phyloP scores from a whole-genome alignment of 2,113 vertebrate species.

The Corydoras sp. region DNA sequence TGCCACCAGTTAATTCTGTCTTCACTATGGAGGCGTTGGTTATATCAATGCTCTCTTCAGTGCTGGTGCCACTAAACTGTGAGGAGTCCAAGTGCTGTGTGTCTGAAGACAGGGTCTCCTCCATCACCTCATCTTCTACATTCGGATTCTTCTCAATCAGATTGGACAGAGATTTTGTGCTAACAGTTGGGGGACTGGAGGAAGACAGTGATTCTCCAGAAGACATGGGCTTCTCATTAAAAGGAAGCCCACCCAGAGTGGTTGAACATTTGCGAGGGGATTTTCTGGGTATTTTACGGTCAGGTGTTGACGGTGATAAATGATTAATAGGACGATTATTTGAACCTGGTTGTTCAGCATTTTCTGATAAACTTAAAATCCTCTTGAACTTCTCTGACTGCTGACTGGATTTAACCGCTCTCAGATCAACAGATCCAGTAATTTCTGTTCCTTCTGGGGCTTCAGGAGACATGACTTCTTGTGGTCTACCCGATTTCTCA shows the following conservation, averaged over 20 bases:
- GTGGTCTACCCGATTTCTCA: constrained; percentile 42
- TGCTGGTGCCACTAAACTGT: constrained; percentile 44
- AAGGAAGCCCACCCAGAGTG: constrained; percentile 37
- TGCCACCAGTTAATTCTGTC: constrained; percentile 23
- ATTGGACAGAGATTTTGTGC: too few species aligned
- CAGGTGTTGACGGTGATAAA: constrained; percentile 27
- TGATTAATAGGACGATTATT: background rate
- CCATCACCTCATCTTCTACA: constrained; percentile 8
- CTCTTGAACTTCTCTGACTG: constrained; percentile 25
- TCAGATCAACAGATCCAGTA: constrained; percentile 17
- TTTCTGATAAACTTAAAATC: constrained; percentile 17
- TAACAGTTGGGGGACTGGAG: background rate
- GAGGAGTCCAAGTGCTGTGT: constrained; percentile 49
- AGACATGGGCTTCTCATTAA: background rate
- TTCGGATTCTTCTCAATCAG: background rate
- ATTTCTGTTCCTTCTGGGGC: constrained; percentile 28
- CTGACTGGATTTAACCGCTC: constrained; percentile 1
- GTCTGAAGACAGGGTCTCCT: constrained; percentile 46
- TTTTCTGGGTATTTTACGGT: constrained; percentile 31
- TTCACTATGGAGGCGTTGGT: constrained; percentile 27
- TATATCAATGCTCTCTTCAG: constrained; percentile 48
- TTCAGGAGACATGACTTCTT: constrained; percentile 24
- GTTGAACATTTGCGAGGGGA: constrained; percentile 48
- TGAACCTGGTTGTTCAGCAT: background rate
- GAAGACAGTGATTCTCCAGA: background rate